Evolutionary conservation across 2,113 vertebrate genomes (phyloP), one percentile per base, ranked within the genome.

Genomic region (Albula goreensis): DNA sequence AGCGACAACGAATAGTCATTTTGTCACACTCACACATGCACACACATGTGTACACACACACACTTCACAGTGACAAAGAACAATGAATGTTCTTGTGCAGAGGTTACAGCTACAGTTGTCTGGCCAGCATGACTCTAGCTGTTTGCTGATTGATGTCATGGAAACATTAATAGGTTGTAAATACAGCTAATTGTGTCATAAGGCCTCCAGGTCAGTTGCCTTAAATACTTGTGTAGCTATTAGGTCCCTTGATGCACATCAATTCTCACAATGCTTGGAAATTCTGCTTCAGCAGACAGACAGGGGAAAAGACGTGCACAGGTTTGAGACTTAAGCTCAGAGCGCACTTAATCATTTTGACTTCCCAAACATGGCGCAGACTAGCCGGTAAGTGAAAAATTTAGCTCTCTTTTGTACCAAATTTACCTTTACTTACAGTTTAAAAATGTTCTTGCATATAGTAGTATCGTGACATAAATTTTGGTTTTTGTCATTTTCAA

Each of bases 141-240:
- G 89, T 86, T 89, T 31, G 88, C 88, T 19, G 84, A 89, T 89
- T 91, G 83, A 88, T 91, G 92, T 94, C 91, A 94, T 89, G 90
- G 91, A 93, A 93, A 93, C 90, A 91, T 91, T 89, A 90, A 89
- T 90, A 92, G 85, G 85, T 91, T 88, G 90, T 93, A 92, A 91
- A 86, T 87, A 89, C 70, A 6, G n/a, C 22, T 56, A 84, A 83
- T 86, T 86, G 82, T 83, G 88, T 88, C 88, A 70, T 88, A 85
- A 88, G 86, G 89, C 15, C 63, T 84, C 86, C 85, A 83, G 74
- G 60, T 88, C 86, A 52, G 81, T 63, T 86, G 80, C 74, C 84
- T 85, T 50, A 87, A 91, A 93, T 91, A 90, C 80, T 84, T 84
- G 87, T 87, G 49, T 86, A 49, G 49, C 50, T 83, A 50, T 90